These are phyloP conservation scores for Diadumene lineata DNA, from an alignment of 92 coral and sea anemone species.

Conservation along the genomic window DNA sequence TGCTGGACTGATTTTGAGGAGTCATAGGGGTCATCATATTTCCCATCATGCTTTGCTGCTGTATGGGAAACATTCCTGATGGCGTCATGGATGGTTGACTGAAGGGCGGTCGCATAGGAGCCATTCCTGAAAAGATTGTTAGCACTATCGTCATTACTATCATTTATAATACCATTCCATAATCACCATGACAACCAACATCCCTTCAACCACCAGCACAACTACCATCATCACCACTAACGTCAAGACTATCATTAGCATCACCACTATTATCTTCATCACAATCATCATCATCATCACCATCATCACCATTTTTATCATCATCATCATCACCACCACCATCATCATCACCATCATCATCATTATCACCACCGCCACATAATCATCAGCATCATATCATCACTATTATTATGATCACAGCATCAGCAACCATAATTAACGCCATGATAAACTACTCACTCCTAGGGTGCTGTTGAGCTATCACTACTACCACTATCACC, in stretches of 20 bases:
- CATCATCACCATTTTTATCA: neutral
- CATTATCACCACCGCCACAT: neutral
- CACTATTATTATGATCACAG: neutral
- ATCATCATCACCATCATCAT: neutral
- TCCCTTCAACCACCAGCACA: neutral
- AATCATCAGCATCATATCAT: slow-evolving; percentile 2
- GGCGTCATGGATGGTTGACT: slow-evolving; percentile 51
- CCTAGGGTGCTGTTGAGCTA: too few relatives aligned
- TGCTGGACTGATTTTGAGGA: slow-evolving; percentile 47
- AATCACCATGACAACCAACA: neutral
- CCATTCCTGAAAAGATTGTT: slow-evolving; percentile 37
- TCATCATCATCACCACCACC: neutral
- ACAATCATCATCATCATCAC: neutral
- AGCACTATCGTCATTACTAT: neutral
- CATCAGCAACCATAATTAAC: neutral
- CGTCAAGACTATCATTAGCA: neutral
- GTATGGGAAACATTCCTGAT: slow-evolving; percentile 67
- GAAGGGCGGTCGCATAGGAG: slow-evolving; percentile 65
- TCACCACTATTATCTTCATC: neutral
- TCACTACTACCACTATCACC: neutral
- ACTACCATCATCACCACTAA: neutral
- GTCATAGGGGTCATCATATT: slow-evolving; percentile 33
- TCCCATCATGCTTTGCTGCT: slow-evolving; percentile 54
- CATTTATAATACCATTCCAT: neutral
- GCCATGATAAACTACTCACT: neutral